phyloP scores from a whole-genome alignment of 2,797 vertebrate genomes.

The Pseudochirops corinnae region DNA sequence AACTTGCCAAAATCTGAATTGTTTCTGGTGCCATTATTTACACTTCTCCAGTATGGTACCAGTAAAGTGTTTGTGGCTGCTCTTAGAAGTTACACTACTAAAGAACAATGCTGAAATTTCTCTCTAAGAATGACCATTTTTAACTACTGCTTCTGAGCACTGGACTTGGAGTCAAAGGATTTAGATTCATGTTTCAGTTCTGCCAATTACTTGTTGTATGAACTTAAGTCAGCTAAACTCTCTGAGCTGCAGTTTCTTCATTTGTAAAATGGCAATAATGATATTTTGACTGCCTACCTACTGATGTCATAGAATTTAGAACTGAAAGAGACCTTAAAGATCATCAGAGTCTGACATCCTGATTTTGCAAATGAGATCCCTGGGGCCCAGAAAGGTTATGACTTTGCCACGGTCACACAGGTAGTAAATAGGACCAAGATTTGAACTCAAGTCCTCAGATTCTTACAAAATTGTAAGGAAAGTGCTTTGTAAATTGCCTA shows the following conservation, averaged over 20 bases:
- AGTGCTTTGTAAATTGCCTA: background rate
- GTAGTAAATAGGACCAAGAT: background rate
- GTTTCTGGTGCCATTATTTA: background rate
- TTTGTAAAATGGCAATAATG: background rate
- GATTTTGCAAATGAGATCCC: background rate
- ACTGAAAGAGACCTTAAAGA: background rate
- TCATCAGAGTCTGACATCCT: background rate
- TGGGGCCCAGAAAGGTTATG: background rate
- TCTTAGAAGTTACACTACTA: background rate
- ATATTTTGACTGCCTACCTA: background rate
- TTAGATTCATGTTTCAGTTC: background rate
- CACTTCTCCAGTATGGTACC: background rate
- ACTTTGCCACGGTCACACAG: background rate
- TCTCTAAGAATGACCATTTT: background rate
- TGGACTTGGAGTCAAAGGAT: background rate
- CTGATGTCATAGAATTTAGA: background rate
- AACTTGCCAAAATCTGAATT: background rate
- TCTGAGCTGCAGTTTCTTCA: background rate
- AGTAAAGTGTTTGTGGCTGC: background rate
- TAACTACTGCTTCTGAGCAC: background rate
- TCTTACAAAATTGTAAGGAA: background rate
- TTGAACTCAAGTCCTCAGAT: background rate
- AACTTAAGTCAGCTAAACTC: background rate
- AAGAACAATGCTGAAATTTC: background rate
- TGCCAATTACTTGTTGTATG: background rate